Evolutionary conservation across 1,140 invertebrate genomes (phyloP).

Genomic region (Thaumetopoea pityocampa): DNA sequence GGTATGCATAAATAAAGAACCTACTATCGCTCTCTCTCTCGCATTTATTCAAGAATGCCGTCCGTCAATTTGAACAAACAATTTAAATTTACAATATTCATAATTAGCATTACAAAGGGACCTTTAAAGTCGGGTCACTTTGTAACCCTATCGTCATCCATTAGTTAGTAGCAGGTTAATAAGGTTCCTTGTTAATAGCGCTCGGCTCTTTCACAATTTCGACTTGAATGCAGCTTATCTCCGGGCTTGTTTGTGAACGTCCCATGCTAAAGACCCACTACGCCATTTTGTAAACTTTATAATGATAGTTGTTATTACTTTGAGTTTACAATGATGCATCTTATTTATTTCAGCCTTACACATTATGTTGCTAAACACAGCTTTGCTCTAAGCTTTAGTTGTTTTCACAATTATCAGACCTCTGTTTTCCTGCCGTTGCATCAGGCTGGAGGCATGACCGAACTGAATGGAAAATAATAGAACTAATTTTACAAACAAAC

Average conservation of each 20-base stretch:
- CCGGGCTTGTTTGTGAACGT: constrained; percentile 50
- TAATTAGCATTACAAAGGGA: constrained; percentile 45
- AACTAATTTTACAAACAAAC: no score
- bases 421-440: no score
- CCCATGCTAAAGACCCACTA: constrained; percentile 39
- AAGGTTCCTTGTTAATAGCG: constrained; percentile 57
- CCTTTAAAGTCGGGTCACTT: constrained; percentile 22
- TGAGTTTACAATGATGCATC: no score
- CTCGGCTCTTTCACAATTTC: constrained; percentile 59
- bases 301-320: constrained; percentile 50
- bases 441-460: no score
- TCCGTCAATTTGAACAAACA: constrained; percentile 16
- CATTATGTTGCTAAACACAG: no score
- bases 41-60: no score
- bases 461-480: no score
- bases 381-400: no score
- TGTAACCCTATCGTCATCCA: constrained; percentile 54
- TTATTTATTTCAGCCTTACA: no score
- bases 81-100: constrained; percentile 31
- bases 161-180: constrained; percentile 67
- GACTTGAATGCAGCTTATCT: constrained; percentile 66
- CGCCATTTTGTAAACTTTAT: constrained; percentile 51
- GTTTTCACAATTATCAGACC: no score
- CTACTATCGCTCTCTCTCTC: no score
- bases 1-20: no score